Conservation (phyloP, 2,888 invertebrate species). For the Pollenia angustigena region DNA sequence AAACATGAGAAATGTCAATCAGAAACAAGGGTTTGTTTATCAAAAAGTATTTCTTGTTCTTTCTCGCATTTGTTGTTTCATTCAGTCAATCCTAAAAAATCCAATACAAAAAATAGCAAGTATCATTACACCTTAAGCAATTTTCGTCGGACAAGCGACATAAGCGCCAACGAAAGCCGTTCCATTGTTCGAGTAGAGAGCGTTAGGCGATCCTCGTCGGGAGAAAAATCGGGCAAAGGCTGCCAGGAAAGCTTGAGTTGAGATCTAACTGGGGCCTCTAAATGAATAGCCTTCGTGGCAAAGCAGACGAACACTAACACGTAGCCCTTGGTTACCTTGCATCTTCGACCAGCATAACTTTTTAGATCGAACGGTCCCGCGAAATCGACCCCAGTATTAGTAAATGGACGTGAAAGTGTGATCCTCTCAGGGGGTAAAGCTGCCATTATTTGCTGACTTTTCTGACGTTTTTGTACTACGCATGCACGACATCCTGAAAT, state of each 20-base stretch:
- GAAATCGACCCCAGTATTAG: slow-evolving; percentile 50
- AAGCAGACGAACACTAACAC: background rate
- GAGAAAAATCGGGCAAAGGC: slow-evolving; percentile 62
- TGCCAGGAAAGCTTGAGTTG: slow-evolving; percentile 62
- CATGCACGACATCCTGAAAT: background rate
- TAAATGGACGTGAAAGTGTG: slow-evolving; percentile 18
- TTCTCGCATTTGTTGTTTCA: no score
- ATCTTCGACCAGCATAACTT: background rate
- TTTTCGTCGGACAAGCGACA: background rate
- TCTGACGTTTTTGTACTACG: slow-evolving; percentile 11
- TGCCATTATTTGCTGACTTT: slow-evolving; percentile 31
- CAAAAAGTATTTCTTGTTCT: no score
- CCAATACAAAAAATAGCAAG: no score
- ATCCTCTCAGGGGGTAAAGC: slow-evolving; percentile 37
- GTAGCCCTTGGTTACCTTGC: background rate
- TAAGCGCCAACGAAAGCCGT: slow-evolving; percentile 31
- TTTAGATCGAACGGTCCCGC: slow-evolving; percentile 52
- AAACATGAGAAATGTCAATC: no score
- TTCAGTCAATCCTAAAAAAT: no score
- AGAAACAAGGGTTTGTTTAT: no score
- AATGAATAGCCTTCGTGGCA: slow-evolving; percentile 18
- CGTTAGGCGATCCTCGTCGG: slow-evolving; percentile 47
- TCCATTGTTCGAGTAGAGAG: slow-evolving; percentile 37
- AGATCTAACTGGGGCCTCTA: slow-evolving; percentile 49
- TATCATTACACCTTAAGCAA: no score